Evolutionary conservation across 2,888 invertebrate species (phyloP), one percentile per base, ranked within the genome.

Genomic region (Acanthosoma haemorrhoidale): DNA sequence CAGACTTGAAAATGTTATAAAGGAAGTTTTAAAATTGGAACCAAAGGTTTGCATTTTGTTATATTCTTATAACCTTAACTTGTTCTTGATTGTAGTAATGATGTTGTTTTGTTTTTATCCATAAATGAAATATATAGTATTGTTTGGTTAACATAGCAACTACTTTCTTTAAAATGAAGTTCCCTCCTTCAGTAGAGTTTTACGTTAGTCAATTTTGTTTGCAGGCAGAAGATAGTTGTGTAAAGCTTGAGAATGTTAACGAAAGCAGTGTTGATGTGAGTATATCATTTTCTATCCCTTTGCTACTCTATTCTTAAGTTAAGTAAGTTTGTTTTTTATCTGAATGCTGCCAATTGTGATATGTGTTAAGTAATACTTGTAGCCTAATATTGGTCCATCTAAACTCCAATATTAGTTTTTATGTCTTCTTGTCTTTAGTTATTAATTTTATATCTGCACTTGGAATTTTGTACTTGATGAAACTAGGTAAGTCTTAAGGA

Each of bases 1-100:
- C 15, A 73, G 70, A 41, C 64, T 76, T 31, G 76, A 76, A 72
- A 73, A 71, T 68, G 74, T 73, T 64, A 71, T 75, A 39, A 70
- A 64, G 58, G 66, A 70, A 60, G 38, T 57, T 15, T 18, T 68
- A 32, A 68, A 57, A n/a, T 16, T 15, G 31, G 67, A 67, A 31
- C 15, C 57, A n/a, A 59, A 68, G 68, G 68, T 68, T 57, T 41
- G 41, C 16, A 43, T 5, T 38, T 4, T 8, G 3, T 18, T 34
- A 57, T 51, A 9, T 58, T 25, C 58, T 39, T 41, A 41, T 41
- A 64, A 64, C 64, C 64, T 64, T 61, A 61, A 36, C 38, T 38
- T 31, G 15, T 61, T 36, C 18, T 34, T 31, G 15, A 15, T 16
- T 61, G n/a, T 21, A 29, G 25, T 21, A 21, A 18, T 39, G 63